Conservation (phyloP, 2,113 vertebrate genomes). For the Oophaga pumilio region DNA sequence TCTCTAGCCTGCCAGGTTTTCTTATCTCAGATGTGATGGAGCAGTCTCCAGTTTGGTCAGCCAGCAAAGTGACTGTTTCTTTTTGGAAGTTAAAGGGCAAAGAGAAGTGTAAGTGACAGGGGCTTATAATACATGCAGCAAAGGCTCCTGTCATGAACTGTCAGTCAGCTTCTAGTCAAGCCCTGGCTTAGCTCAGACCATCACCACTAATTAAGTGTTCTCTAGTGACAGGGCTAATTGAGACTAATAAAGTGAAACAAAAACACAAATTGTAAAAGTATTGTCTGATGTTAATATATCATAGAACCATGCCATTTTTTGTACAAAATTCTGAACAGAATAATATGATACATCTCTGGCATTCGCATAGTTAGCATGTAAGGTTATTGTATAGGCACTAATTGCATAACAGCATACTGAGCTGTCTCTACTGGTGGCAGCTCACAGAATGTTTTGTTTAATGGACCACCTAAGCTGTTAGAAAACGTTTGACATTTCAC, state of each 20-base stretch:
- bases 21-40: slow-evolving; percentile 47
- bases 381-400: too few species aligned
- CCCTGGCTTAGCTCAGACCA: slow-evolving; percentile 43
- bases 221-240: slow-evolving; percentile 42
- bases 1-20: slow-evolving; percentile 37
- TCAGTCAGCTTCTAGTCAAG: slow-evolving; percentile 20
- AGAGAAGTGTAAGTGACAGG: slow-evolving; percentile 53
- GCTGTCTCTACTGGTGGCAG: too few species aligned
- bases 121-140: slow-evolving; percentile 1
- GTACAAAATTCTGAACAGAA: neutral
- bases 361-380: too few species aligned
- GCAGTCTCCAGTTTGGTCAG: slow-evolving; percentile 35
- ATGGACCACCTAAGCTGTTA: too few species aligned
- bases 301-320: neutral
- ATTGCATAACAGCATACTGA: too few species aligned
- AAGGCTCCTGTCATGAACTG: slow-evolving; percentile 22
- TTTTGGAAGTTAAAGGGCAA: slow-evolving; percentile 43
- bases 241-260: neutral
- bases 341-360: neutral
- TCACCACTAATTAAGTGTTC: slow-evolving; percentile 22
- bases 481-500: too few species aligned
- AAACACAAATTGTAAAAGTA: slow-evolving; percentile 30
- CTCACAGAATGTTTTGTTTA: too few species aligned
- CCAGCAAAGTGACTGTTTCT: slow-evolving; percentile 45
- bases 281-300: neutral